phyloP scores from a whole-genome alignment of 2,888 invertebrate genomes.

The Eristalinus aeneus region DNA sequence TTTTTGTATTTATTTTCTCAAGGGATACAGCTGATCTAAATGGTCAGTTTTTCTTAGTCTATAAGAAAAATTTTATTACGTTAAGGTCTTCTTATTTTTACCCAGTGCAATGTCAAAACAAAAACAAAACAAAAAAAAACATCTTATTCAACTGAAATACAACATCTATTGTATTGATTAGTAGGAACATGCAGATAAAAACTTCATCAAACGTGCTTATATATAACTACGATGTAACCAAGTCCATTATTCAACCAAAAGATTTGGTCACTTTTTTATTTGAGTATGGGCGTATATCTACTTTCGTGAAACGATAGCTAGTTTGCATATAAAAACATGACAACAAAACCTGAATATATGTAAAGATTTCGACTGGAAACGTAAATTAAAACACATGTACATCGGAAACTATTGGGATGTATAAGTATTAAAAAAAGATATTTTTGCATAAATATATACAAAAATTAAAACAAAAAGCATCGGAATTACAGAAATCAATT shows the following conservation, averaged over 20 bases:
- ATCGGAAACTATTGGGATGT: background rate
- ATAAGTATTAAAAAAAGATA: background rate
- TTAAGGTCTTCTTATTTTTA: constrained; percentile 47
- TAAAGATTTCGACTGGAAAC: constrained; percentile 16
- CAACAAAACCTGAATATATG: constrained; percentile 51
- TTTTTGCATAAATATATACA: background rate
- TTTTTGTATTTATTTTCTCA: constrained; percentile 10
- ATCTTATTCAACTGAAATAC: constrained; percentile 27
- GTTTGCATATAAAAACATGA: constrained; percentile 37
- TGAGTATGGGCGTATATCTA: constrained; percentile 50
- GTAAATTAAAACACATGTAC: constrained; percentile 24
- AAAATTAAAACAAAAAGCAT: background rate
- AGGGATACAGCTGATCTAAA: constrained; percentile 32
- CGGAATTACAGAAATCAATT: background rate
- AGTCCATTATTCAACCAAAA: constrained; percentile 10
- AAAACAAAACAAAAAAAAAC: constrained; percentile 31
- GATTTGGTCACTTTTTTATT: constrained; percentile 23
- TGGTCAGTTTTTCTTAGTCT: constrained; percentile 47
- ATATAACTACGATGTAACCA: constrained; percentile 24
- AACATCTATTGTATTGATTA: constrained; percentile 10
- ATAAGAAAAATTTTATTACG: constrained; percentile 55
- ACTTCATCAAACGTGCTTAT: constrained; percentile 41
- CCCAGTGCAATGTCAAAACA: constrained; percentile 9
- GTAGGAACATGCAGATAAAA: constrained; percentile 45
- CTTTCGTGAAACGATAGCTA: constrained; percentile 7